These are phyloP conservation scores for Drosophila rhopaloa DNA, from an alignment of 1,140 invertebrate species.

Conservation along the genomic window DNA sequence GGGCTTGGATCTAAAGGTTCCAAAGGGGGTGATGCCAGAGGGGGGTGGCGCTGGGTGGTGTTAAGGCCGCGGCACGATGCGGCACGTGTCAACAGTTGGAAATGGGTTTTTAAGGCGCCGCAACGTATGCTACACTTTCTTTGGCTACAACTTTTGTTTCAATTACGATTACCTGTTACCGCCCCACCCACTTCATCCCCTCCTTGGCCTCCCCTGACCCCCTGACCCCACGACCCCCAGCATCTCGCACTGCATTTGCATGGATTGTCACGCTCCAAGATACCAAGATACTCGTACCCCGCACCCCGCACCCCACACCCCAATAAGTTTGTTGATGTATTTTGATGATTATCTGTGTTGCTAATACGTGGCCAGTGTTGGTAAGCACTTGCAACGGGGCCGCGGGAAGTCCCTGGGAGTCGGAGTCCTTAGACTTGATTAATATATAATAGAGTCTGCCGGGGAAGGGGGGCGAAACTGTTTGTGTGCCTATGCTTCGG, in stretches of 20 bases:
- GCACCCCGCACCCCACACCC: conserved; percentile 1
- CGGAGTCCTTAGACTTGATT: conserved; percentile 38
- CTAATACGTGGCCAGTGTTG: conserved; percentile 62
- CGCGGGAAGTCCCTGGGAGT: background rate
- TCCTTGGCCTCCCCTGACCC: background rate
- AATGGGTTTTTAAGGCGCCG: conserved; percentile 80
- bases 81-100: conserved; percentile 81
- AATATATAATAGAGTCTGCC: conserved; percentile 28
- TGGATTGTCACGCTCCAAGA: conserved; percentile 47
- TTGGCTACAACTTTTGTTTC: conserved; percentile 78
- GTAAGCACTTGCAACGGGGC: conserved; percentile 6
- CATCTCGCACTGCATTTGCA: conserved; percentile 47
- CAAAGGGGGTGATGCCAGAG: background rate
- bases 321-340: conserved; percentile 64
- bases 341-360: conserved; percentile 60
- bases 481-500: background rate
- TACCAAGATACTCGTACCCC: background rate
- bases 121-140: conserved; percentile 76
- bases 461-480: background rate
- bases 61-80: conserved; percentile 64
- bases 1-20: background rate
- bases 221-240: background rate
- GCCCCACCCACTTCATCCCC: background rate
- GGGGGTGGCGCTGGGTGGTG: background rate
- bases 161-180: conserved; percentile 79